phyloP scores from a whole-genome alignment of 2,797 vertebrate species.

The Carapus acus region DNA sequence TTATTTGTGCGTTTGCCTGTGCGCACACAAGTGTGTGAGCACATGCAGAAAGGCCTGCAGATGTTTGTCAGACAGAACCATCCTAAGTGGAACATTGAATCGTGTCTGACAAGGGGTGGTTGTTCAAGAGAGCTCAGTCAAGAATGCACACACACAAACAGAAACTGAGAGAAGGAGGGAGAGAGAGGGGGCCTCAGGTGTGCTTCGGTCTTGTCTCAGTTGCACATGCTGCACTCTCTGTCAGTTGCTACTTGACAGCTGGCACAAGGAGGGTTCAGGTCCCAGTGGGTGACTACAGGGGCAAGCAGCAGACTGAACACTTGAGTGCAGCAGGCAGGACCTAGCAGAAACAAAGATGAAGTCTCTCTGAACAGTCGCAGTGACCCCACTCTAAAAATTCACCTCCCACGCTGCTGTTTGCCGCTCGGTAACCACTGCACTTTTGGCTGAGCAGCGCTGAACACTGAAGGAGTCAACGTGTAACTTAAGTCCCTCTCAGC shows the following conservation, averaged over 20 bases:
- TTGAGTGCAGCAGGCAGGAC: constrained; percentile 54
- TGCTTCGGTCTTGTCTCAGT: constrained; percentile 10
- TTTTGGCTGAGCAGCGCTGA: constrained; percentile 37
- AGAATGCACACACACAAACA: too few relatives aligned
- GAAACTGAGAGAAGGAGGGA: neutral
- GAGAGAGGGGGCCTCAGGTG: neutral
- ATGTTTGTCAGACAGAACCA: constrained; percentile 23
- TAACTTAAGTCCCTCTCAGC: constrained; percentile 40
- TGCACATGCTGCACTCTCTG: constrained; percentile 20
- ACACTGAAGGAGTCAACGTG: constrained; percentile 47
- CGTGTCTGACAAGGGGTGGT: constrained; percentile 25
- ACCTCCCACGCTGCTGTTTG: constrained; percentile 45
- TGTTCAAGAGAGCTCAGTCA: neutral
- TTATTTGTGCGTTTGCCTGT: constrained; percentile 4
- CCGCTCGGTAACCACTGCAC: constrained; percentile 41
- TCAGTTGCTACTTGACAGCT: constrained; percentile 45
- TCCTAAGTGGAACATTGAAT: constrained; percentile 24
- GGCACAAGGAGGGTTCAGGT: constrained; percentile 45
- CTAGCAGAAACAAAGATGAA: constrained; percentile 51
- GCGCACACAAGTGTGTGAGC: too few relatives aligned
- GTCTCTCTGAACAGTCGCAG: constrained; percentile 52
- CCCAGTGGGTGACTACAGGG: constrained; percentile 38
- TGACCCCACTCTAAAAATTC: constrained; percentile 52
- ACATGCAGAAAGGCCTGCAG: constrained; percentile 42
- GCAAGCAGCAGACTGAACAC: constrained; percentile 40